phyloP scores from a whole-genome alignment of 1,140 invertebrate genomes.

The Brachystomella parvula region DNA sequence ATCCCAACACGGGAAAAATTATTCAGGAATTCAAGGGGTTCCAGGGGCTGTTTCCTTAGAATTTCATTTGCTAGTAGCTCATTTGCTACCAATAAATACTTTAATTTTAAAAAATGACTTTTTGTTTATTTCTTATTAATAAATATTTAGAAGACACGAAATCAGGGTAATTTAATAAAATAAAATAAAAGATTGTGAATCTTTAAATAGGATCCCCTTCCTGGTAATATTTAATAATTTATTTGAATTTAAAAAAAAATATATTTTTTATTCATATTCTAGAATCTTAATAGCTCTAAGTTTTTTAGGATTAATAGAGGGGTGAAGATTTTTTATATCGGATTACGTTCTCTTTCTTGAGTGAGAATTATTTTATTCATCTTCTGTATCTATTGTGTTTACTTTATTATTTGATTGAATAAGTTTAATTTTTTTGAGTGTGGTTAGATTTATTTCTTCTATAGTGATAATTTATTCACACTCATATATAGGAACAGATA shows the following conservation, averaged over 20 bases:
- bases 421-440: conserved; percentile 50
- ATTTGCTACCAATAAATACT: conserved; percentile 54
- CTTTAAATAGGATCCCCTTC: conserved; percentile 39
- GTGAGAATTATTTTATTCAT: conserved; percentile 47
- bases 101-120: conserved; percentile 50
- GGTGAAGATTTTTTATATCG: conserved; percentile 40
- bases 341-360: conserved; percentile 47
- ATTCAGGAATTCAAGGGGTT: conserved; percentile 42
- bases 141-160: conserved; percentile 37
- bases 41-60: conserved; percentile 46
- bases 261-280: conserved; percentile 44
- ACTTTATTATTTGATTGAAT: conserved; percentile 54
- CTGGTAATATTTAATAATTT: conserved; percentile 40
- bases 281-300: conserved; percentile 20
- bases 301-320: conserved; percentile 42
- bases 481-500: conserved; percentile 51
- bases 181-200: conserved; percentile 36
- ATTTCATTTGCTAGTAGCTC: conserved; percentile 52
- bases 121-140: conserved; percentile 41
- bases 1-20: conserved; percentile 50
- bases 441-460: conserved; percentile 50
- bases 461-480: conserved; percentile 53
- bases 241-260: conserved; percentile 28
- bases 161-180: conserved; percentile 42
- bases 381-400: conserved; percentile 46